Evolutionary conservation across 2,888 invertebrate genomes (phyloP).

Genomic region (Machimus rusticus): DNA sequence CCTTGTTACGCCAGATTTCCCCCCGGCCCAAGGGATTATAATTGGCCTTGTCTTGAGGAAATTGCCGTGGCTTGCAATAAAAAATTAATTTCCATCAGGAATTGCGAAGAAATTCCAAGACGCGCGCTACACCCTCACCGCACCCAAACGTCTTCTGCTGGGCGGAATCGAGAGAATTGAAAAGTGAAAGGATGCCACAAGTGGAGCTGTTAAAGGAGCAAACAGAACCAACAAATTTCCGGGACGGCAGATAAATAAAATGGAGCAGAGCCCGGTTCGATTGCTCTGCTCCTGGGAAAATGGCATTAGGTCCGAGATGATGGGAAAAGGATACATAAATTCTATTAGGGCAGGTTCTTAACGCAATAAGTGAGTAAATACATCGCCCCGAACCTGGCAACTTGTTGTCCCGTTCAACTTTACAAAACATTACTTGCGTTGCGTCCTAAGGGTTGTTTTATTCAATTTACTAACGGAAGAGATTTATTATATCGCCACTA

Average conservation of each 20-base stretch:
- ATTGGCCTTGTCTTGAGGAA: neutral
- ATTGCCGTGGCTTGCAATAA: neutral
- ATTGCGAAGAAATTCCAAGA: neutral
- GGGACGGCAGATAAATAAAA: neutral
- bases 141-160: neutral
- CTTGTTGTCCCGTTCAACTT: neutral
- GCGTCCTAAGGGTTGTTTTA: neutral
- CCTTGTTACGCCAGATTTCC: neutral
- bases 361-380: neutral
- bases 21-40: neutral
- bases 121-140: neutral
- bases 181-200: neutral
- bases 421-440: neutral
- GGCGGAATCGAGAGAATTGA: neutral
- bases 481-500: neutral
- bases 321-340: slow-evolving; percentile 24
- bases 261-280: neutral
- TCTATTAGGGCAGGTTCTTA: slow-evolving; percentile 18
- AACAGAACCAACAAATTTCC: neutral
- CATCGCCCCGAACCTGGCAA: neutral
- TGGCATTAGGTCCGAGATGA: neutral
- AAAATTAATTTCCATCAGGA: neutral
- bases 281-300: neutral
- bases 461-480: neutral
- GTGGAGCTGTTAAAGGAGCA: neutral